Evolutionary conservation across 2,888 invertebrate species (phyloP), one percentile per base, ranked within the genome.

Genomic region (Hyposoter didymator): DNA sequence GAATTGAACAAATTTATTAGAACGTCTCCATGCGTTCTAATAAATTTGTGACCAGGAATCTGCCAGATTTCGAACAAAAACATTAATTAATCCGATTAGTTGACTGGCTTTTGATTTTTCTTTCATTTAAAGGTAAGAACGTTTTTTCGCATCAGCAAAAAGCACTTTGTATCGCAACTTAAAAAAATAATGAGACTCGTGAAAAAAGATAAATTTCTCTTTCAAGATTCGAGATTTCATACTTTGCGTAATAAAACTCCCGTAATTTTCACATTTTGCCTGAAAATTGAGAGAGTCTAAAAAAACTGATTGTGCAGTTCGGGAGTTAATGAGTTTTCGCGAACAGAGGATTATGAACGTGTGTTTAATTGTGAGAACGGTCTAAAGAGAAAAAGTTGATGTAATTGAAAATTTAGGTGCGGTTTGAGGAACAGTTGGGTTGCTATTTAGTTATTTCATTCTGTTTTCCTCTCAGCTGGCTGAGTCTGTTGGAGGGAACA

Each of bases 401-500:
- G n/a, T 14, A 17, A 47, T 47, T 47, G 17, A 17, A 47, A 1
- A 47, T 55, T 59, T 19, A 17, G 7, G 22, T 69, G 14, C 43
- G 14, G 28, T 49, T 32, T 55, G 55, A 39, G 39, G 8, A 19
- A 14, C 49, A 32, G 10, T 62, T 43, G 17, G 49, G 78, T 19
- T 67, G 49, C 17, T 55, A 69, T 69, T 78, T n/a, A 43, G 55
- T 55, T 69, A 5, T 43, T 74, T 84, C 55, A 32, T 81, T n/a
- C n/a, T 49, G 75, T 32, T 85, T 76, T 7, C 43, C 19, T 49
- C 28, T 43, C 94, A 99, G 98, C 93, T 99, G 98, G 98, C 96
- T 97, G 92, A 97, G 97, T 90, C 95, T 96, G 89, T 94, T 99
- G 90, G 99, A 99, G 94, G 97, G 97, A 88, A 98, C 98, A 5